Conservation (phyloP, 2,888 invertebrate genomes). For the Lottia gigantea region DNA sequence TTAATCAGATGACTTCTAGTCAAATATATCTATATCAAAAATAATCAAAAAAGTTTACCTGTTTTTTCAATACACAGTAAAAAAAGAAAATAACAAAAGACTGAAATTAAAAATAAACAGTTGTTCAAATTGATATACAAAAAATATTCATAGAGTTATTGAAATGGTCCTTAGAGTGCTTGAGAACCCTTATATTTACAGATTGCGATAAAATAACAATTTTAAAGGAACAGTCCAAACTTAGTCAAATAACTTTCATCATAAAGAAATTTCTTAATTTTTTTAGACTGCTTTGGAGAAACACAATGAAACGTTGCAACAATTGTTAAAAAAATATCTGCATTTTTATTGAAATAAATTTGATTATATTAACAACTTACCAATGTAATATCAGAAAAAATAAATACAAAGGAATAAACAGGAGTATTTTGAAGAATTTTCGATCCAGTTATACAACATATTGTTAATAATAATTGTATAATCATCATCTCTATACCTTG, state of each 20-base stretch:
- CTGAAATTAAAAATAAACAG: background rate
- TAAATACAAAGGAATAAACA: background rate
- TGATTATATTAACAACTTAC: background rate
- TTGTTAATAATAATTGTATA: background rate
- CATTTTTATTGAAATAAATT: background rate
- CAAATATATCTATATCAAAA: no score
- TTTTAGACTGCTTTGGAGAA: no score
- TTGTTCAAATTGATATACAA: no score
- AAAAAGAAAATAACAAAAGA: background rate
- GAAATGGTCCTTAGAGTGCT: no score
- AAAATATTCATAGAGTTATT: no score
- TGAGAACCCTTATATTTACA: no score
- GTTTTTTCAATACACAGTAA: conserved; percentile 1
- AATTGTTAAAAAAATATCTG: background rate
- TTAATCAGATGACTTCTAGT: no score
- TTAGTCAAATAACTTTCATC: no score
- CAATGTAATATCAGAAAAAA: conserved; percentile 1
- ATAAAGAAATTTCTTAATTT: no score
- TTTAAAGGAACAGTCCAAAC: no score
- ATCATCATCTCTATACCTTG: background rate
- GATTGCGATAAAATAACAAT: no score
- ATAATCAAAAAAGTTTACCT: background rate
- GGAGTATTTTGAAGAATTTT: background rate
- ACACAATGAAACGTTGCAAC: no score
- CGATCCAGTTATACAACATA: background rate